Conservation (phyloP, 1,140 invertebrate genomes). For the Pemphigus obesinymphae region DNA sequence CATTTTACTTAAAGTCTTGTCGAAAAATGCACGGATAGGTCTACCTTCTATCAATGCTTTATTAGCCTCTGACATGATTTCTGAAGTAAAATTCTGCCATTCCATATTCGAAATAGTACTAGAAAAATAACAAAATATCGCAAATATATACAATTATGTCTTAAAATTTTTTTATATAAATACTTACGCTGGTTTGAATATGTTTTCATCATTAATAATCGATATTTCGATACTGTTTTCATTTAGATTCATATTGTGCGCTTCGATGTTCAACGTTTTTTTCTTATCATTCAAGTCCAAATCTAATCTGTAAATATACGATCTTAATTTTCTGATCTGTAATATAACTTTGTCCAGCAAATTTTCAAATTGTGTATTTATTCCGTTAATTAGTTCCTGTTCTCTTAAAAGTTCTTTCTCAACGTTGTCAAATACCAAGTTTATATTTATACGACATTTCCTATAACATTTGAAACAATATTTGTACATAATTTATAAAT, state of each 20-base stretch:
- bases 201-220: background rate
- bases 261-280: constrained; percentile 5
- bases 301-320: background rate
- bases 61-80: constrained; percentile 68
- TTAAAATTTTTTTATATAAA: too few relatives aligned
- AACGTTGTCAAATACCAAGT: constrained; percentile 24
- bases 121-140: constrained; percentile 43
- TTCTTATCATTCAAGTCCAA: constrained; percentile 5
- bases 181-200: constrained; percentile 24
- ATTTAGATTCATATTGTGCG: background rate
- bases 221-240: background rate
- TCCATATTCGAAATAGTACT: constrained; percentile 68
- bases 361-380: background rate
- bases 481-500: too few relatives aligned
- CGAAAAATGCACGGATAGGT: constrained; percentile 69
- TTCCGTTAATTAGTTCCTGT: background rate
- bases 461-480: background rate
- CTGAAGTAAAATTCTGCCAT: constrained; percentile 72
- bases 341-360: constrained; percentile 1
- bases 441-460: background rate
- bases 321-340: constrained; percentile 14
- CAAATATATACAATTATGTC: too few relatives aligned
- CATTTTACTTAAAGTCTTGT: constrained; percentile 71
- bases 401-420: constrained; percentile 28
- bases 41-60: constrained; percentile 70